phyloP scores from a whole-genome alignment of 2,888 invertebrate species.

The Agrenia bidenticulata region DNA sequence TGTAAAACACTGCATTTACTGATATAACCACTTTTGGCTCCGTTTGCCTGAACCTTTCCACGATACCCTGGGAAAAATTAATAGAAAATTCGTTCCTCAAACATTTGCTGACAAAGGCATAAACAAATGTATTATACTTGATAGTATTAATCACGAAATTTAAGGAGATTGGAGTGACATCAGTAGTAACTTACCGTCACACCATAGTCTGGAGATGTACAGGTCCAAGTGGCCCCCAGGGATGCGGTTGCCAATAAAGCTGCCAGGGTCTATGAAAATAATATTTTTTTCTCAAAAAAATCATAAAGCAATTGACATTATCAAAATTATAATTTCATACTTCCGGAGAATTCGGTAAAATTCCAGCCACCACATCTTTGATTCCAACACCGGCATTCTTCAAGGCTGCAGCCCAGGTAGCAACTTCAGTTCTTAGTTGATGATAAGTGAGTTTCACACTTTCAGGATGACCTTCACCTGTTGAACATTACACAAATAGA shows the following conservation, averaged over 20 bases:
- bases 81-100: slow-evolving; percentile 2
- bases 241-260: slow-evolving; percentile 61
- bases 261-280: slow-evolving; percentile 57
- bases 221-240: slow-evolving; percentile 62
- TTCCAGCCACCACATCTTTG: slow-evolving; percentile 60
- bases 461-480: slow-evolving; percentile 52
- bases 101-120: too few species aligned
- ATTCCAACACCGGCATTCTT: slow-evolving; percentile 55
- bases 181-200: slow-evolving; percentile 53
- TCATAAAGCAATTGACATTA: background rate
- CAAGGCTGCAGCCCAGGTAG: slow-evolving; percentile 57
- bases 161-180: too few species aligned
- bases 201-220: slow-evolving; percentile 62
- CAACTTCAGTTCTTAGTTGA: slow-evolving; percentile 56
- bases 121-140: too few species aligned
- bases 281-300: background rate
- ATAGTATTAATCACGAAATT: background rate
- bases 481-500: too few species aligned
- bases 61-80: slow-evolving; percentile 42
- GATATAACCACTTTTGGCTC: slow-evolving; percentile 61
- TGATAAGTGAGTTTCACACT: slow-evolving; percentile 55
- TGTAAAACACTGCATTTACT: slow-evolving; percentile 61
- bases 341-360: slow-evolving; percentile 50
- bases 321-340: slow-evolving; percentile 21
- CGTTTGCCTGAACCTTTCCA: slow-evolving; percentile 59